These are phyloP conservation scores for Datnioides undecimradiatus DNA, from an alignment of 2,113 vertebrate genomes.

Conservation along the genomic window DNA sequence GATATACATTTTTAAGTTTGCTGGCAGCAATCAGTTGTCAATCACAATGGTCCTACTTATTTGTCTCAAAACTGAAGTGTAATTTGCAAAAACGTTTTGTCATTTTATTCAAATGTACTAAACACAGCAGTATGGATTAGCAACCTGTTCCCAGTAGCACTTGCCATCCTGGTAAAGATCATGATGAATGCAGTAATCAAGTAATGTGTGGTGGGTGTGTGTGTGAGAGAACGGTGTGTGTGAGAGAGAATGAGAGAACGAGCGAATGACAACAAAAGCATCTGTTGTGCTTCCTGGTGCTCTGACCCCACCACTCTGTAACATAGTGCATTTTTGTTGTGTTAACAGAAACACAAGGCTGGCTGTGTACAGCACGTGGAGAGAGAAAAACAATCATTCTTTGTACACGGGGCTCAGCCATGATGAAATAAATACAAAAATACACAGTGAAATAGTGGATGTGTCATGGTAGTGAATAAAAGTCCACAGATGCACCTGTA, in stretches of 20 bases:
- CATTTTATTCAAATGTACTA: conserved; percentile 58
- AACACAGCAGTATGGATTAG: conserved; percentile 61
- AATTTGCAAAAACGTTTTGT: conserved; percentile 62
- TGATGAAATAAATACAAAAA: conserved; percentile 17
- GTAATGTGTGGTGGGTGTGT: background rate
- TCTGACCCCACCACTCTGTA: conserved; percentile 52
- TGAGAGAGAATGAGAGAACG: background rate
- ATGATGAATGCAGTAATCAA: conserved; percentile 53
- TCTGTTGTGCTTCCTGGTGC: conserved; percentile 61
- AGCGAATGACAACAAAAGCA: conserved; percentile 38
- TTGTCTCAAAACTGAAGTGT: conserved; percentile 63
- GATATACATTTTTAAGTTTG: conserved; percentile 68
- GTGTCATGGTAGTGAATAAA: conserved; percentile 24
- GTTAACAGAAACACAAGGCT: conserved; percentile 43
- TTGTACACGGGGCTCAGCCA: background rate
- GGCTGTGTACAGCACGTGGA: conserved; percentile 21
- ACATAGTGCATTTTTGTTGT: conserved; percentile 48
- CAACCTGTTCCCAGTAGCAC: conserved; percentile 72
- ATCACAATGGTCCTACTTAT: conserved; percentile 65
- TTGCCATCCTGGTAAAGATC: conserved; percentile 62
- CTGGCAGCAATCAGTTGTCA: conserved; percentile 66
- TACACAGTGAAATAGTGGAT: conserved; percentile 29
- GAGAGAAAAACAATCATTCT: conserved; percentile 22
- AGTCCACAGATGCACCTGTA: conserved; percentile 19
- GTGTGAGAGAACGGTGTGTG: background rate